A percentile compares a stretch with the other conserved stretches of the same genome.
phyloP scores from a whole-genome alignment of 2,888 invertebrate genomes.

The Phortica magna region DNA sequence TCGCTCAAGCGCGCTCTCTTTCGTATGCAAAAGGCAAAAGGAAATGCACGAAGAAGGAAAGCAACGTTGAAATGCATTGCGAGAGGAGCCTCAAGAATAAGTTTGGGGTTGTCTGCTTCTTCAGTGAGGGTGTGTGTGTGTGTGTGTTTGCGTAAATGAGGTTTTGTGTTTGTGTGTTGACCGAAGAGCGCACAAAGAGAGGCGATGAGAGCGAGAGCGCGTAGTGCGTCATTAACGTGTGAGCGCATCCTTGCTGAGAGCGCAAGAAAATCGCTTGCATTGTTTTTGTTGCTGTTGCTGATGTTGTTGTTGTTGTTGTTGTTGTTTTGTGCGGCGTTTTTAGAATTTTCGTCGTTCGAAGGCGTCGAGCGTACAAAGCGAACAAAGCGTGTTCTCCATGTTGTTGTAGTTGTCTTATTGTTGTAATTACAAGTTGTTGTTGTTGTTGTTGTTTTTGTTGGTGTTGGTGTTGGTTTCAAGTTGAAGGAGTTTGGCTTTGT shows the following conservation, averaged over 20 bases:
- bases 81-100: slow-evolving; percentile 19
- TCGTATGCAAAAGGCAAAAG: slow-evolving; percentile 33
- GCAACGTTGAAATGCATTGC: slow-evolving; percentile 31
- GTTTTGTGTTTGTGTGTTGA: slow-evolving; percentile 6
- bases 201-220: neutral
- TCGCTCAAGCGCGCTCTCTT: neutral
- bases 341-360: slow-evolving; percentile 23
- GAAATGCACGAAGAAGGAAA: slow-evolving; percentile 41
- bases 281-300: slow-evolving; percentile 9
- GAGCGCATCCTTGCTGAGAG: slow-evolving; percentile 12
- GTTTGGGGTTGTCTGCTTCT: slow-evolving; percentile 23
- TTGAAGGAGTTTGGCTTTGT: slow-evolving; percentile 40
- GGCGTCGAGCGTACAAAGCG: neutral
- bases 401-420: slow-evolving; percentile 55
- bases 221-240: neutral
- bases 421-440: slow-evolving; percentile 57
- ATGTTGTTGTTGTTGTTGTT: slow-evolving; percentile 8
- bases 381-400: slow-evolving; percentile 36
- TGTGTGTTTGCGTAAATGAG: slow-evolving; percentile 2
- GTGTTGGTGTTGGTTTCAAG: slow-evolving; percentile 44
- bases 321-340: slow-evolving; percentile 31
- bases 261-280: neutral
- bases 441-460: slow-evolving; percentile 26
- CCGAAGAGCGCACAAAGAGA: neutral
- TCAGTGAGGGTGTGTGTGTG: neutral